These are phyloP conservation scores for Cheilosia vernalis DNA, from an alignment of 2,888 invertebrate species.

Conservation along the genomic window DNA sequence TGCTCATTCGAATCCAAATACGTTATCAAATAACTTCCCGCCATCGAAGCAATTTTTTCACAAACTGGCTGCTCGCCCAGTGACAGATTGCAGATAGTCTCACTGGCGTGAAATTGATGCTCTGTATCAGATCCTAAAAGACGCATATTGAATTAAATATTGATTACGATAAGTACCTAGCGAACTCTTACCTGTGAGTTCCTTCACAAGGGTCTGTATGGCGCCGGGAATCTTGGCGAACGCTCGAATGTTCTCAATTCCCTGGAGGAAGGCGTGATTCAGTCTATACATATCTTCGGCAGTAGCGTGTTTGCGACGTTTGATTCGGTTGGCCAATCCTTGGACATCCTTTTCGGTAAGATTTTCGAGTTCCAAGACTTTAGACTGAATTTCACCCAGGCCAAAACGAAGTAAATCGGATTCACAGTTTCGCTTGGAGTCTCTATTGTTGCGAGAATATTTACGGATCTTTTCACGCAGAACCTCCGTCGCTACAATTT, in stretches of 20 bases:
- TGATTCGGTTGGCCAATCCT: conserved; percentile 80
- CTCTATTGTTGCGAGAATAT: conserved; percentile 78
- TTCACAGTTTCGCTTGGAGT: conserved; percentile 77
- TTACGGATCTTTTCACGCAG: conserved; percentile 78
- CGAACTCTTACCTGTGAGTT: conserved; percentile 79
- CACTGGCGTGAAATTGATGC: conserved; percentile 79
- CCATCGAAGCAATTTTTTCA: conserved; percentile 80
- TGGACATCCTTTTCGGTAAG: conserved; percentile 79
- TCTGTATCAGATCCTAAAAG: conserved; percentile 78
- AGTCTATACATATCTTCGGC: conserved; percentile 81
- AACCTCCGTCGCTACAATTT: conserved; percentile 39
- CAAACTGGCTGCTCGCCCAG: conserved; percentile 80
- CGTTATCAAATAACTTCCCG: conserved; percentile 81
- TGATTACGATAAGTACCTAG: background rate
- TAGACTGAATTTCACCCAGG: conserved; percentile 80
- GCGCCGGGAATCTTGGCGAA: conserved; percentile 81
- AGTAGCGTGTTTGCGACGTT: conserved; percentile 81
- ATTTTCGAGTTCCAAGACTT: conserved; percentile 79
- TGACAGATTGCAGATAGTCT: conserved; percentile 82
- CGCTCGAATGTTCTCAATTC: conserved; percentile 79
- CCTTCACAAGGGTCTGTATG: conserved; percentile 81
- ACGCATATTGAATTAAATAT: background rate
- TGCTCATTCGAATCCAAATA: conserved; percentile 79
- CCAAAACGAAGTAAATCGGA: conserved; percentile 80
- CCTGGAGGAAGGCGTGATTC: conserved; percentile 81